These are phyloP conservation scores for Astropecten irregularis DNA, from an alignment of 53 echinoderm and acorn worm species.

Conservation along the genomic window DNA sequence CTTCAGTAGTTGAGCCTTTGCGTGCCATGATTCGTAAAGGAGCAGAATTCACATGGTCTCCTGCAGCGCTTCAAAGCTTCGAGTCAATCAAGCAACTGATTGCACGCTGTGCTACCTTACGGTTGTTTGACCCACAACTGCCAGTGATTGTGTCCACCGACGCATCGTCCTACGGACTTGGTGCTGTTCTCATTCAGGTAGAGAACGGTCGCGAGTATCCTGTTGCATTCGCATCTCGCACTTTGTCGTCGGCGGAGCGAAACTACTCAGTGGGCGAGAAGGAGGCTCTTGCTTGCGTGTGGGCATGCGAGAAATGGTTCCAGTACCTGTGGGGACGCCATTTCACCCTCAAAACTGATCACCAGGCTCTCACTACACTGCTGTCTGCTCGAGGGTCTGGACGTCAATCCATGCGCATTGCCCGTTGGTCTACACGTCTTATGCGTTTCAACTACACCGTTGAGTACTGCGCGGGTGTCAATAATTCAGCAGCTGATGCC, in stretches of 20 bases:
- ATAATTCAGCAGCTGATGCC: neutral
- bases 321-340: conserved; percentile 31
- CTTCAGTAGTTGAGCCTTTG: conserved; percentile 26
- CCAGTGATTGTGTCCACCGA: too few relatives aligned
- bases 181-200: too few relatives aligned
- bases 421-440: too few relatives aligned
- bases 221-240: too few relatives aligned
- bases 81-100: conserved; percentile 8
- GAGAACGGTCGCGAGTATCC: too few relatives aligned
- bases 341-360: too few relatives aligned
- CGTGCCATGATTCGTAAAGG: neutral
- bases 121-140: too few relatives aligned
- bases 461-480: too few relatives aligned
- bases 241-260: conserved; percentile 1
- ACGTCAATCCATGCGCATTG: too few relatives aligned
- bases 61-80: conserved; percentile 6
- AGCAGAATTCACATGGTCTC: neutral
- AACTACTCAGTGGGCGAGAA: conserved; percentile 39
- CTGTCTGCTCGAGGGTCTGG: neutral
- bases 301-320: too few relatives aligned
- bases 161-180: too few relatives aligned
- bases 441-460: too few relatives aligned
- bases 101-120: conserved; percentile 5
- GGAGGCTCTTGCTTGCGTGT: conserved; percentile 42
- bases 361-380: conserved; percentile 18